Evolutionary conservation across 2,797 vertebrate species (phyloP).

Genomic region (Esox lucius): DNA sequence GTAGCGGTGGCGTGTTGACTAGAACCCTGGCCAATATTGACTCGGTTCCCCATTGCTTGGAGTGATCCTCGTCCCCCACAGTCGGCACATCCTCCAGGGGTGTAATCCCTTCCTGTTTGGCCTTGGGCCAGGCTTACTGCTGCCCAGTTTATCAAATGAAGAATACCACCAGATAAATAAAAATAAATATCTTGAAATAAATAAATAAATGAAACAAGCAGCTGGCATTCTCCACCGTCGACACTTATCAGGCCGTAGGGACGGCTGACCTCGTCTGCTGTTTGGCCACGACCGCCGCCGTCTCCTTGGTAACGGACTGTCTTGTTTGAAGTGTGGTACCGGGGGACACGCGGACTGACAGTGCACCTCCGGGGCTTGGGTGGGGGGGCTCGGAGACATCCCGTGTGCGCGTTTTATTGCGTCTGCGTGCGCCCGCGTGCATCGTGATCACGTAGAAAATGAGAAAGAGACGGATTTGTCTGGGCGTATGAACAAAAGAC

Average conservation of each 20-base stretch:
- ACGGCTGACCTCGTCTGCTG: slow-evolving; percentile 71
- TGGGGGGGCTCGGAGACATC: slow-evolving; percentile 1
- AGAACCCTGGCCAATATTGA: slow-evolving; percentile 65
- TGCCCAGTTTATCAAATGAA: slow-evolving; percentile 67
- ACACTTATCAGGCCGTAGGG: slow-evolving; percentile 73
- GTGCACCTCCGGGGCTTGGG: slow-evolving; percentile 22
- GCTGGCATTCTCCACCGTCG: slow-evolving; percentile 76
- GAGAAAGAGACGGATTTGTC: slow-evolving; percentile 37
- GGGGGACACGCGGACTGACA: slow-evolving; percentile 62
- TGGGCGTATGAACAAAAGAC: slow-evolving; percentile 61
- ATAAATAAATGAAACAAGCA: slow-evolving; percentile 69
- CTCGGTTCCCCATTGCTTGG: slow-evolving; percentile 28
- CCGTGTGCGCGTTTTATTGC: not conserved
- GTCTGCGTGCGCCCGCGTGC: not conserved
- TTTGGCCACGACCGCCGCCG: slow-evolving; percentile 66
- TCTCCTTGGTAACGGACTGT: slow-evolving; percentile 78
- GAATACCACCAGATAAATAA: slow-evolving; percentile 67
- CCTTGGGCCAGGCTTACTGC: slow-evolving; percentile 70
- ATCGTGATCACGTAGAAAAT: not conserved
- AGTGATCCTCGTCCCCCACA: slow-evolving; percentile 45
- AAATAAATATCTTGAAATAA: slow-evolving; percentile 61
- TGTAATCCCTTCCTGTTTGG: slow-evolving; percentile 70
- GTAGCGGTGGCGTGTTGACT: slow-evolving; percentile 48
- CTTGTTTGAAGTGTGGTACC: slow-evolving; percentile 70
- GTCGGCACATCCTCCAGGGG: slow-evolving; percentile 66